Conservation (phyloP, 2,113 vertebrate species). For the Hoplias malabaricus region DNA sequence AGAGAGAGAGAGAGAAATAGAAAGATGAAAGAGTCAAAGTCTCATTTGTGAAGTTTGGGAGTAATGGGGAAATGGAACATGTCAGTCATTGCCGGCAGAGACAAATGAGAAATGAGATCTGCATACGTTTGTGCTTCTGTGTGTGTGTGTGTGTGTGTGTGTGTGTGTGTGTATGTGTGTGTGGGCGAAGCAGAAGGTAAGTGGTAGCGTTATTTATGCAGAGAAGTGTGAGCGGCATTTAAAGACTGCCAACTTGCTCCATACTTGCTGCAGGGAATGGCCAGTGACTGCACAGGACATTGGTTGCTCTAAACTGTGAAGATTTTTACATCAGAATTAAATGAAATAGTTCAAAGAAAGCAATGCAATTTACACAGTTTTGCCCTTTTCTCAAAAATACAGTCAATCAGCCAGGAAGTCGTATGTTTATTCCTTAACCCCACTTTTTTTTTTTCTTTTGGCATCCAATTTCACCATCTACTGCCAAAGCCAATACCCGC, state of each 20-base stretch:
- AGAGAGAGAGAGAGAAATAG: neutral
- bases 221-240: neutral
- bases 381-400: too few relatives aligned
- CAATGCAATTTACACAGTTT: too few relatives aligned
- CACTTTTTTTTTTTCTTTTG: too few relatives aligned
- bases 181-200: neutral
- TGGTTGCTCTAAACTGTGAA: neutral
- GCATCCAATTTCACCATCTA: too few relatives aligned
- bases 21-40: neutral
- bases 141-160: slow-evolving; percentile 1
- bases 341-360: too few relatives aligned
- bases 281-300: neutral
- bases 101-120: slow-evolving; percentile 24
- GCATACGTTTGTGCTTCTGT: neutral
- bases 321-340: too few relatives aligned
- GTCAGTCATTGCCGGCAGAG: slow-evolving; percentile 27
- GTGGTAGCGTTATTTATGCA: slow-evolving; percentile 3
- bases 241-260: neutral
- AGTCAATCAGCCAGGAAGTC: too few relatives aligned
- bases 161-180: neutral
- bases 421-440: too few relatives aligned
- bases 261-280: neutral
- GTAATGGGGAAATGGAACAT: slow-evolving; percentile 32
- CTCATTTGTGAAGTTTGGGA: slow-evolving; percentile 47
- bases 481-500: too few relatives aligned